Evolutionary conservation across 2,888 invertebrate species (phyloP), one percentile per base, ranked within the genome.

Genomic region (Flabesymbios commensalis): DNA sequence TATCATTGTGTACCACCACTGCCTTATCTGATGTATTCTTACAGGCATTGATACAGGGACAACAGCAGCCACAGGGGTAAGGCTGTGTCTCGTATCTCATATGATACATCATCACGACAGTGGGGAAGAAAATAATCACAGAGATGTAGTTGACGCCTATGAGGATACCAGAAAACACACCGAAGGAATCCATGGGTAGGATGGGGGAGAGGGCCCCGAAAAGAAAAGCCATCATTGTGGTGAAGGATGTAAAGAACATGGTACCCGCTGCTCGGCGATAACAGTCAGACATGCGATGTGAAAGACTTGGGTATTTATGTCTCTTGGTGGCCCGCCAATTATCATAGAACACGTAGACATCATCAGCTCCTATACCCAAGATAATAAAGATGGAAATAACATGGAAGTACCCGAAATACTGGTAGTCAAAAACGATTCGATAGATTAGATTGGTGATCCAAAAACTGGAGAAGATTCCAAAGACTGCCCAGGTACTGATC

Each of bases 331-430:
- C 42, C 53, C 70, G 65, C 69, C 69, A 70, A 3, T 67, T 62
- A 43, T 70, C 59, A 45, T 51, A 58, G 59, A 70, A 72, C 5
- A 72, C 62, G 42, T 67, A 72, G 19, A 72, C 43, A 47, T 72
- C 69, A 45, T 72, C 71, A 10, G 71, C 71, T 26, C 71, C 71
- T 22, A 71, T 64, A 10, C 71, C 71, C 2, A 71, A 59, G 14
- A 71, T 67, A 36, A 71, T 67, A 54, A 71, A 71, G 31, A 71
- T 60, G 14, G 71, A 45, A 14, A 71, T 57, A 10, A 71, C 43
- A 55, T 71, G 71, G 52, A 71, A 71, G 29, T 57, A 62, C 5
- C 71, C 69, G 33, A 71, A 65, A 45, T 72, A 71, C 1, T 36
- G 32, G 39, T 63, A 65, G 55, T 68, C 64, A 14, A 71, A 51